These are phyloP conservation scores for Cassiopea andromeda DNA, from an alignment of 30 jellyfish, hydroid and myxozoan genomes.

Conservation along the genomic window DNA sequence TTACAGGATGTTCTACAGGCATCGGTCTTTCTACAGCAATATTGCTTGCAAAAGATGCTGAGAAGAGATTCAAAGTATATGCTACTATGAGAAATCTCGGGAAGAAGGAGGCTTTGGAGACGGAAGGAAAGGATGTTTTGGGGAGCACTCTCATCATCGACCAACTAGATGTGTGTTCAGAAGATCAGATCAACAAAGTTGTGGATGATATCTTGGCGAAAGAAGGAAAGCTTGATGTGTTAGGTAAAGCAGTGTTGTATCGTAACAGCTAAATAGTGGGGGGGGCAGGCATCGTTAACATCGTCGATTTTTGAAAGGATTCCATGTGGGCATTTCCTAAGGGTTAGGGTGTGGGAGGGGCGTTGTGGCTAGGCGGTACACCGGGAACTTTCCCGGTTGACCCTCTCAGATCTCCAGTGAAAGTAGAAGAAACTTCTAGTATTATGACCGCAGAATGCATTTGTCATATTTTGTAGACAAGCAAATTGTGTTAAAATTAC, in stretches of 20 bases:
- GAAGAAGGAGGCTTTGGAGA: constrained; percentile 50
- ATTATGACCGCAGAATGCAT: no score
- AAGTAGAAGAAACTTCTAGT: no score
- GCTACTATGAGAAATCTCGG: constrained; percentile 75
- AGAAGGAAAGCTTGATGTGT: constrained; percentile 65
- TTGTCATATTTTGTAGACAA: no score
- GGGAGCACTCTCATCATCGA: constrained; percentile 50
- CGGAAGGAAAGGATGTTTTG: constrained; percentile 35
- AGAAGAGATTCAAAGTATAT: constrained; percentile 58
- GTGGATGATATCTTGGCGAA: constrained; percentile 39
- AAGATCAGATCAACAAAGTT: constrained; percentile 41
- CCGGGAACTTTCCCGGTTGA: no score
- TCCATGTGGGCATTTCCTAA: no score
- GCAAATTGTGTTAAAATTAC: no score
- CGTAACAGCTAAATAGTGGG: no score
- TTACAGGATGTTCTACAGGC: constrained; percentile 76
- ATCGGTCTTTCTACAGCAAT: constrained; percentile 57
- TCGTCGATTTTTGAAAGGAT: no score
- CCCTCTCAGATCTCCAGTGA: no score
- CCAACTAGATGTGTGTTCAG: constrained; percentile 51
- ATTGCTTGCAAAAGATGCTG: constrained; percentile 64
- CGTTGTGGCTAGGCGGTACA: no score
- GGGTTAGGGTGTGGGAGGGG: no score
- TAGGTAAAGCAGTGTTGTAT: constrained; percentile 9
- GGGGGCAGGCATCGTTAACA: no score